These are phyloP conservation scores for Teleogryllus occipitalis DNA, from an alignment of 1,140 invertebrate species.

Conservation along the genomic window DNA sequence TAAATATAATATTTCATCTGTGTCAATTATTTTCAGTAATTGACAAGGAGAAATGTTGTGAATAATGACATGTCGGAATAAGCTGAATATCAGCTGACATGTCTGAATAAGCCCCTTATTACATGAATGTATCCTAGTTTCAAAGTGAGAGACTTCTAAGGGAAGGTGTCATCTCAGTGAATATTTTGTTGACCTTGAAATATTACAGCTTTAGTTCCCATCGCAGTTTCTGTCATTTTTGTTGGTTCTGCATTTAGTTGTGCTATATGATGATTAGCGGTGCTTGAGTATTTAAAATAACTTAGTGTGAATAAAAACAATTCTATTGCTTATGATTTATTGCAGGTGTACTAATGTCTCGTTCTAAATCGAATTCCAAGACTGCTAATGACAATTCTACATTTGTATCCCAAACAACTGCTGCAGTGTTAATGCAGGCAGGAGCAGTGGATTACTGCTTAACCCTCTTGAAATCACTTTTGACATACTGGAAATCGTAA, in stretches of 20 bases:
- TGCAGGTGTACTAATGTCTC: constrained; percentile 66
- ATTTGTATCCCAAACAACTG: constrained; percentile 66
- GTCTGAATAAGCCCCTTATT: no score
- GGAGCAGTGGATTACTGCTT: constrained; percentile 77
- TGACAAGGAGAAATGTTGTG: no score
- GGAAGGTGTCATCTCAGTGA: no score
- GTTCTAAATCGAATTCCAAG: constrained; percentile 54
- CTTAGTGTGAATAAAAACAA: neutral
- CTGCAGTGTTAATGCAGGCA: constrained; percentile 64
- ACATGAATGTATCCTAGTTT: no score
- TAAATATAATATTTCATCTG: no score
- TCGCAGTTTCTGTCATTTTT: neutral
- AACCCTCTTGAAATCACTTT: constrained; percentile 63
- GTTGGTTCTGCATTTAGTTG: neutral
- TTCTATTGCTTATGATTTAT: constrained; percentile 16
- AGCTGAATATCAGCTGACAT: no score
- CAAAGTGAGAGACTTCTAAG: no score
- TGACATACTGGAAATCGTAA: constrained; percentile 73
- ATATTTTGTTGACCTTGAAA: no score
- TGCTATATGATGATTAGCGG: no score
- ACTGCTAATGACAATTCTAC: constrained; percentile 51
- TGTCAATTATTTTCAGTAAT: no score
- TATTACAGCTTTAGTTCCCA: neutral
- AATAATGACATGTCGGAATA: no score
- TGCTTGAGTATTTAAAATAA: no score